phyloP scores from a whole-genome alignment of 1,140 invertebrate genomes.

The Berghia stephanieae region DNA sequence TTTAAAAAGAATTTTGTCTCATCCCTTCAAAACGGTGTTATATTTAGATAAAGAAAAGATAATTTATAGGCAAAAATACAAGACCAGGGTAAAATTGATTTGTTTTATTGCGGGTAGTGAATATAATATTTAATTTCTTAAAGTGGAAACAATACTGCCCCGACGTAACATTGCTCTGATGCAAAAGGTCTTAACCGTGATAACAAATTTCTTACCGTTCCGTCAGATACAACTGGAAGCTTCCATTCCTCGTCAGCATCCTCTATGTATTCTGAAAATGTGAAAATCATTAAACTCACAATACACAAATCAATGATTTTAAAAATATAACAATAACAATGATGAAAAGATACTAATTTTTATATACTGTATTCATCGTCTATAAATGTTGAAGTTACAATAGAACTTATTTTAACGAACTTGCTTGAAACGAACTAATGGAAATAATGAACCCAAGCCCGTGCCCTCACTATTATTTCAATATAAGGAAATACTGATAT shows the following conservation, averaged over 20 bases:
- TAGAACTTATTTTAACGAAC: too few relatives aligned
- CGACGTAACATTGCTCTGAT: neutral
- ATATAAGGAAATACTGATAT: too few relatives aligned
- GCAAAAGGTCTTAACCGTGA: conserved; percentile 1
- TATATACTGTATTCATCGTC: too few relatives aligned
- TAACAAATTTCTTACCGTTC: neutral
- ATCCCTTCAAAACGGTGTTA: too few relatives aligned
- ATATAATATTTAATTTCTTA: too few relatives aligned
- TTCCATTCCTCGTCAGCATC: neutral
- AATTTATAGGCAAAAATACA: neutral
- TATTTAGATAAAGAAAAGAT: neutral
- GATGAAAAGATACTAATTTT: too few relatives aligned
- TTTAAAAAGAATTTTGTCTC: too few relatives aligned
- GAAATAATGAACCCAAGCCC: too few relatives aligned
- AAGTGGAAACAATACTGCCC: neutral
- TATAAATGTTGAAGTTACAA: too few relatives aligned
- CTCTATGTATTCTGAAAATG: conserved; percentile 2
- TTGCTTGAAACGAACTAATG: too few relatives aligned
- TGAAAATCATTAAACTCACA: neutral
- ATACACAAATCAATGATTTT: neutral
- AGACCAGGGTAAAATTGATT: neutral
- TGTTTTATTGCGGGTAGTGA: too few relatives aligned
- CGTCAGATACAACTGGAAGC: neutral
- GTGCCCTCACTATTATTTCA: too few relatives aligned
- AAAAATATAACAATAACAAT: neutral